Evolutionary conservation across 1,140 invertebrate genomes (phyloP).

Genomic region (Archivesica marissinica): DNA sequence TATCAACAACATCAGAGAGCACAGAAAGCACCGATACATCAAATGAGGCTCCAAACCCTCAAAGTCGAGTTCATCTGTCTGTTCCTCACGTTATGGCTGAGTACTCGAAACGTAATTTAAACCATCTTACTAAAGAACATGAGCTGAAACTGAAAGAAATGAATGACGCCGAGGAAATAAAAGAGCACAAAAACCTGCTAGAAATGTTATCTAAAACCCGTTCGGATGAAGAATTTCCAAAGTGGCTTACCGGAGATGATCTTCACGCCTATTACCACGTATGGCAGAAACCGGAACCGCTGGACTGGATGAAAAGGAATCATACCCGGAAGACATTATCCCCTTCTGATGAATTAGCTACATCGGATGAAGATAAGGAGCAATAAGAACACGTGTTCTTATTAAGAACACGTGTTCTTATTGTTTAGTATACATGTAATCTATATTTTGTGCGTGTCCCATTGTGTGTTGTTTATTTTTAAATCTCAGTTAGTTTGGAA

Average conservation of each 20-base stretch:
- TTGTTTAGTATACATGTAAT: too few species aligned
- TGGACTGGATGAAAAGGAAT: not conserved
- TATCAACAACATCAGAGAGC: not conserved
- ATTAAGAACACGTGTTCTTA: too few species aligned
- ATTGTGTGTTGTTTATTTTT: too few species aligned
- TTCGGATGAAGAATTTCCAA: not conserved
- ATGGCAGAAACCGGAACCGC: not conserved
- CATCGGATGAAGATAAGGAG: not conserved
- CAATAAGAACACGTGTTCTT: not conserved
- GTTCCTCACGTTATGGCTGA: constrained; percentile 7
- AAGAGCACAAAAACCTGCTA: not conserved
- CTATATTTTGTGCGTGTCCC: too few species aligned
- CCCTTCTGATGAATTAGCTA: not conserved
- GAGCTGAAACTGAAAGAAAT: not conserved
- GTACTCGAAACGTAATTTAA: constrained; percentile 25
- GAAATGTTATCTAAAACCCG: not conserved
- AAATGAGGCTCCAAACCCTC: not conserved
- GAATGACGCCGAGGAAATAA: not conserved
- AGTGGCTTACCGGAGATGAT: not conserved
- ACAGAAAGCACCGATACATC: not conserved
- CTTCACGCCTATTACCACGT: constrained; percentile 15
- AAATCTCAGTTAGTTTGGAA: too few species aligned
- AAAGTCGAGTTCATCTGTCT: not conserved
- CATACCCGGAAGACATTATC: not conserved
- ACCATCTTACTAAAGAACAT: not conserved